These are phyloP conservation scores for Scatophagus argus DNA, from an alignment of 2,113 vertebrate genomes.

Conservation along the genomic window DNA sequence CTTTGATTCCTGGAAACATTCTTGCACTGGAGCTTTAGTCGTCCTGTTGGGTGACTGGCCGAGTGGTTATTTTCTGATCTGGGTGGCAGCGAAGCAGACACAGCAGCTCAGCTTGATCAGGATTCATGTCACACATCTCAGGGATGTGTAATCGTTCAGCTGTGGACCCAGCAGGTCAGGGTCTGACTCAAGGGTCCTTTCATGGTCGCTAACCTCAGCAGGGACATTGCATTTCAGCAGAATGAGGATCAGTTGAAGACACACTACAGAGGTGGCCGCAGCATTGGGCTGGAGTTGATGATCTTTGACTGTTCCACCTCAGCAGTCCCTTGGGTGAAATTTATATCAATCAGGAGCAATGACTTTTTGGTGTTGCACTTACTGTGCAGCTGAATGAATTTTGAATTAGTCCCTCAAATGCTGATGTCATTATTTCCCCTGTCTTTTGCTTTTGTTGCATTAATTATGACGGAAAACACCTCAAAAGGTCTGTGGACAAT, in stretches of 20 bases:
- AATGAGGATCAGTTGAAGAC: slow-evolving; percentile 52
- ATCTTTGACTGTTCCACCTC: slow-evolving; percentile 42
- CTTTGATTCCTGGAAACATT: background rate
- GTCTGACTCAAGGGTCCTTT: slow-evolving; percentile 69
- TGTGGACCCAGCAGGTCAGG: slow-evolving; percentile 62
- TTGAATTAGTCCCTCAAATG: background rate
- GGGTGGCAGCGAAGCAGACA: slow-evolving; percentile 17
- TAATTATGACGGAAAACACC: background rate
- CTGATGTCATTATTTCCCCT: background rate
- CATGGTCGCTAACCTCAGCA: slow-evolving; percentile 67
- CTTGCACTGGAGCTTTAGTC: background rate
- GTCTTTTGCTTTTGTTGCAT: slow-evolving; percentile 7
- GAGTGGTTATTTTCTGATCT: background rate
- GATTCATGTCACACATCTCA: slow-evolving; percentile 65
- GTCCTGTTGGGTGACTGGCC: background rate
- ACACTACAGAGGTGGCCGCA: slow-evolving; percentile 38
- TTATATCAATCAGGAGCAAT: slow-evolving; percentile 20
- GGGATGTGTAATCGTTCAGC: slow-evolving; percentile 51
- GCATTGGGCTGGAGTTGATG: slow-evolving; percentile 19
- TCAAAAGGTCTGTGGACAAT: background rate
- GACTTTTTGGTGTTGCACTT: background rate
- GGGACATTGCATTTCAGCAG: slow-evolving; percentile 53
- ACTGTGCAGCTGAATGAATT: slow-evolving; percentile 1
- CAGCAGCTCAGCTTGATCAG: slow-evolving; percentile 42
- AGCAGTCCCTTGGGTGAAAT: slow-evolving; percentile 22